Conservation (phyloP, 1,140 invertebrate species). For the Drosophila simulans region DNA sequence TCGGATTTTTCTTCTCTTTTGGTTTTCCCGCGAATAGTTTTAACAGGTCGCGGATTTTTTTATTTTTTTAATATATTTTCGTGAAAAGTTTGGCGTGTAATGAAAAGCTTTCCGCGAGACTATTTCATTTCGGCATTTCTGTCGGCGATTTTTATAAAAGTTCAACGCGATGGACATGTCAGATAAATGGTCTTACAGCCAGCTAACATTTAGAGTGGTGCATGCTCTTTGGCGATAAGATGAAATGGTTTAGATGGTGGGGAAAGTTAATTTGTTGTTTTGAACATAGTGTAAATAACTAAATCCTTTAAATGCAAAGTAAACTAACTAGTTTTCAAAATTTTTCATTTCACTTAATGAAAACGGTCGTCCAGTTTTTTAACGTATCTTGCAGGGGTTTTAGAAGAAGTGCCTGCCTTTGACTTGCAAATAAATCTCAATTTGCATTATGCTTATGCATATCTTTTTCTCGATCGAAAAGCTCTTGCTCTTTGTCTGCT, state of each 20-base stretch:
- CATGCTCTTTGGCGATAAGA: conserved; percentile 6
- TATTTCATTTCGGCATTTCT: conserved; percentile 41
- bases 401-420: not conserved
- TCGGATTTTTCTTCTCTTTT: conserved; percentile 4
- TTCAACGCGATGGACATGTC: conserved; percentile 27
- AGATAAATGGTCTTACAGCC: conserved; percentile 26
- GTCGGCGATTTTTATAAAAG: conserved; percentile 17
- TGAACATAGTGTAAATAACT: not conserved
- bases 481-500: conserved; percentile 8
- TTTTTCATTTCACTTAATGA: not conserved
- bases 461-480: conserved; percentile 13
- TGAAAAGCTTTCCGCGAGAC: conserved; percentile 39
- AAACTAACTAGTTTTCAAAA: not conserved
- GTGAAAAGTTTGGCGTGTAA: conserved; percentile 53
- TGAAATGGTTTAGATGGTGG: conserved; percentile 1
- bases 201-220: conserved; percentile 2
- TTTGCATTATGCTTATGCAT: conserved; percentile 27
- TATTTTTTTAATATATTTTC: conserved; percentile 41
- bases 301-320: not conserved
- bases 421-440: conserved; percentile 25
- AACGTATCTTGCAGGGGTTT: no score
- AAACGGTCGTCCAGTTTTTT: no score
- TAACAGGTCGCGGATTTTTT: conserved; percentile 24
- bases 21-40: conserved; percentile 30
- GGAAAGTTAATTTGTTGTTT: not conserved